Evolutionary conservation across 2,797 vertebrate genomes (phyloP), one percentile per base, ranked within the genome.

Genomic region (Poecilia gillii): DNA sequence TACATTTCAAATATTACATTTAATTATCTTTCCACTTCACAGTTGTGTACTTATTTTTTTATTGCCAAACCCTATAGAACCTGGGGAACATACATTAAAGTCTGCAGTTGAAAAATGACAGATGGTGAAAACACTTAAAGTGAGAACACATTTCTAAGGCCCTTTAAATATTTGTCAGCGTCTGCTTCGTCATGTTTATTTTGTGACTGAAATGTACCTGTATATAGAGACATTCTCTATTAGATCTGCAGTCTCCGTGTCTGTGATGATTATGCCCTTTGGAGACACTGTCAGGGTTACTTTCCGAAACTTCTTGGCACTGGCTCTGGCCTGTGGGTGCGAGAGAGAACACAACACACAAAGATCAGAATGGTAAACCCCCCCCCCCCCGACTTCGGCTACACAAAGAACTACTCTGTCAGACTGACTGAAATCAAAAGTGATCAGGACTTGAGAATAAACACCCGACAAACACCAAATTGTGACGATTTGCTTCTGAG

Each of bases 181-280:
- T 41, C 36, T 68, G 20, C 64, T 68, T 23, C 25, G 64, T 41
- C 39, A 68, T 68, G 18, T 39, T 41, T n/a, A n/a, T 11, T 18
- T 6, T 71, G 4, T 70, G 39, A n/a, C 23, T 74, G 36, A 81
- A 51, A 53, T 0, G 46, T 88, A 98, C 97, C 97, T 97, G 96
- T 98, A 98, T 91, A 98, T 98, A 77, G 97, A 98, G 90, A 98
- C 96, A 9, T 96, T 95, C 84, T 97, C 97, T 23, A 98, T 93
- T 83, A 96, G 94, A 90, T 97, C 96, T 46, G 95, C 87, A 0
- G 95, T 97, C 88, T 96, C 96, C 2, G 96, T 95, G 79, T 98
- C 97, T 53, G 97, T 95, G 88, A 98, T 93, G 39, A 97, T 92
- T 89, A 98, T 97, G 81, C 97, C 97, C 87, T 96, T 97, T 0